These are phyloP conservation scores for Cheilosia scutellata DNA, from an alignment of 2,888 invertebrate genomes.

Conservation along the genomic window DNA sequence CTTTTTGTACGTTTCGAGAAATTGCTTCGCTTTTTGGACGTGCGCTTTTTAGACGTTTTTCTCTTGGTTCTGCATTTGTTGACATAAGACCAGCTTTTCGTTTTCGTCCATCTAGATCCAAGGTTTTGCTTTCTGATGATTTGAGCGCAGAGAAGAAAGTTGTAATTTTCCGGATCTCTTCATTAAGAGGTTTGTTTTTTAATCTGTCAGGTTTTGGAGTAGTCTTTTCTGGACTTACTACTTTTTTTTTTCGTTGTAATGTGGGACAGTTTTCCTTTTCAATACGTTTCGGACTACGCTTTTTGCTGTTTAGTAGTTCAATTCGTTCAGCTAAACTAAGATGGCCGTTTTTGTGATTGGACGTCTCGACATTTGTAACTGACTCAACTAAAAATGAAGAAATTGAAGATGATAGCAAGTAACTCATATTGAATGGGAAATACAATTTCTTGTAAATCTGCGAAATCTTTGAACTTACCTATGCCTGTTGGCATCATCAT, in stretches of 20 bases:
- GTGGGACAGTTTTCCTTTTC: background rate
- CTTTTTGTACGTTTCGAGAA: background rate
- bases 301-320: too few species aligned
- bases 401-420: too few species aligned
- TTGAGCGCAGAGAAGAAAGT: conserved; percentile 34
- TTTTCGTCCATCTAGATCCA: background rate
- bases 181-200: background rate
- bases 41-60: conserved; percentile 16
- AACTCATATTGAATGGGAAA: too few species aligned
- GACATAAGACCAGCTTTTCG: conserved; percentile 7
- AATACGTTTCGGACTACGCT: background rate
- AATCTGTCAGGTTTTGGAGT: background rate
- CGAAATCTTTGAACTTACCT: conserved; percentile 9
- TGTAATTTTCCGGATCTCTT: conserved; percentile 40
- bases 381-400: background rate
- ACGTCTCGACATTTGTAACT: background rate
- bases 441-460: too few species aligned
- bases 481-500: conserved; percentile 15
- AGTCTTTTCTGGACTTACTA: background rate
- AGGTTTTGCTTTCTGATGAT: background rate
- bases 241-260: background rate
- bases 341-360: background rate
- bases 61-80: background rate
- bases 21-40: background rate
- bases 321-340: too few species aligned